These are phyloP conservation scores for Pipistrellus pipistrellus DNA, from an alignment of 2,797 vertebrate genomes.

Conservation along the genomic window DNA sequence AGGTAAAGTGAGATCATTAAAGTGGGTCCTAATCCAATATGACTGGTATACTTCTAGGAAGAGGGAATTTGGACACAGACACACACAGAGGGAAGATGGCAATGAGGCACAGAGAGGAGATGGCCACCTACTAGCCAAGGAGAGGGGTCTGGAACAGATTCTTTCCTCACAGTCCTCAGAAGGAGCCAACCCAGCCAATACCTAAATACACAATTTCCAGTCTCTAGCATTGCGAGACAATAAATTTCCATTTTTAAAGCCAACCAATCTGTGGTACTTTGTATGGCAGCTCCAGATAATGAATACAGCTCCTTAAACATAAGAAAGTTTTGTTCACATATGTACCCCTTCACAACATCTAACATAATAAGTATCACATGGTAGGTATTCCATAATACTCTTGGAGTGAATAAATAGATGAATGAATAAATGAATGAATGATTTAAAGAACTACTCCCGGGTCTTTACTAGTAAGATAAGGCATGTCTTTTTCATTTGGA, in stretches of 20 bases:
- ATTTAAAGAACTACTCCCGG: not conserved
- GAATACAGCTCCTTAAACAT: not conserved
- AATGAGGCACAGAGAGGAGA: not conserved
- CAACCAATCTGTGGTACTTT: not conserved
- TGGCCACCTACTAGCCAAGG: not conserved
- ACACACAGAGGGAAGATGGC: not conserved
- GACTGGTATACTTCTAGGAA: not conserved
- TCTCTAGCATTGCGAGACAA: not conserved
- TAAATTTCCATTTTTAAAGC: not conserved
- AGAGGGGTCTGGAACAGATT: not conserved
- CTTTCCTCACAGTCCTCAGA: not conserved
- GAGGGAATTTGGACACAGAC: not conserved
- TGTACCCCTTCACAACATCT: not conserved
- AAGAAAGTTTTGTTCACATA: not conserved
- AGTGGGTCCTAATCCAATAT: not conserved
- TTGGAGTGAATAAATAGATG: not conserved
- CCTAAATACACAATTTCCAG: not conserved
- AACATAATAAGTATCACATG: not conserved
- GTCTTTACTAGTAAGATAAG: not conserved
- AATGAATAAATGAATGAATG: not conserved
- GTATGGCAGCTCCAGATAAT: not conserved
- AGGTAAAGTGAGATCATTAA: not conserved
- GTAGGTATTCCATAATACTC: not conserved
- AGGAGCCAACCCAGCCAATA: not conserved
- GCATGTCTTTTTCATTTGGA: not conserved